Conservation (phyloP, 2,888 invertebrate genomes). For the Ypsolopha scabrella region DNA sequence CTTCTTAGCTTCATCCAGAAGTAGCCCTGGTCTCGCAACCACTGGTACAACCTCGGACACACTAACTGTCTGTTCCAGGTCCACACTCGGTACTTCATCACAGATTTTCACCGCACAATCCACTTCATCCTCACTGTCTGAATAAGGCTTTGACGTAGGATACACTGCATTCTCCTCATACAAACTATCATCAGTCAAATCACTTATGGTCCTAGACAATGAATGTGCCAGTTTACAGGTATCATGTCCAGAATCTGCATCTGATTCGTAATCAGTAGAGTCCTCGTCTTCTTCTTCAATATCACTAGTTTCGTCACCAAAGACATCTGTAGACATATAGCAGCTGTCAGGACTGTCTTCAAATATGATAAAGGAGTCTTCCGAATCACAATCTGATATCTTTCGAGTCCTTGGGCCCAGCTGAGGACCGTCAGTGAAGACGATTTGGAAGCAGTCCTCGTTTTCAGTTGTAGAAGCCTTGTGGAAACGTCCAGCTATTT, state of each 20-base stretch:
- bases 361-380: conserved; percentile 70
- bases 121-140: conserved; percentile 36
- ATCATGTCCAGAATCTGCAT: conserved; percentile 27
- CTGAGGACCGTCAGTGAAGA: conserved; percentile 39
- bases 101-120: conserved; percentile 32
- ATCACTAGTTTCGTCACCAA: conserved; percentile 22
- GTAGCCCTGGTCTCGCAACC: conserved; percentile 19
- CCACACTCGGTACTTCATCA: conserved; percentile 11
- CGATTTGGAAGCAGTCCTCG: conserved; percentile 60
- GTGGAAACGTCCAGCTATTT: conserved; percentile 45
- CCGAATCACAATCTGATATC: conserved; percentile 67
- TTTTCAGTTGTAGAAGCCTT: conserved; percentile 36
- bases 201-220: conserved; percentile 43
- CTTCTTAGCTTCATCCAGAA: conserved; percentile 35
- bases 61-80: conserved; percentile 3
- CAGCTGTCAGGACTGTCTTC: conserved; percentile 52
- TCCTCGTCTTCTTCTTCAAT: conserved; percentile 15
- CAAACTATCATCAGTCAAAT: conserved; percentile 47
- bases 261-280: conserved; percentile 15
- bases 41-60: conserved; percentile 1
- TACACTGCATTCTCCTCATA: conserved; percentile 21
- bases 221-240: conserved; percentile 23
- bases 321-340: conserved; percentile 50
- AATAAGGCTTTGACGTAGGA: not conserved
- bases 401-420: conserved; percentile 16